A percentile compares a stretch with the other conserved stretches of the same genome.
Evolutionary conservation across 2,888 invertebrate species (phyloP).

Genomic region (Eilema sororculum): DNA sequence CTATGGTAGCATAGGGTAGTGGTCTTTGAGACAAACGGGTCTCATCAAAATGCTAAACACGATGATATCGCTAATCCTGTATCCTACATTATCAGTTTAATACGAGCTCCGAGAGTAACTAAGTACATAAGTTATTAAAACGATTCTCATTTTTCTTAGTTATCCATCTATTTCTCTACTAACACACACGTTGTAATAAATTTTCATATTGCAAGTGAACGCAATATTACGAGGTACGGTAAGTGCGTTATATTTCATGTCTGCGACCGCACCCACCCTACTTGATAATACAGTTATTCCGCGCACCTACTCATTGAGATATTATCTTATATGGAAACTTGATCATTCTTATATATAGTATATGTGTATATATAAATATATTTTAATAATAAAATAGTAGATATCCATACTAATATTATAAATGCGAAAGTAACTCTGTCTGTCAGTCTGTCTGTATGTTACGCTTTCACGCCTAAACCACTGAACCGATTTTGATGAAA

Average conservation of each 20-base stretch:
- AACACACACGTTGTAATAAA: conserved; percentile 80
- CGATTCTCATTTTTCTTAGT: conserved; percentile 70
- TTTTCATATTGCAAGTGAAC: conserved; percentile 84
- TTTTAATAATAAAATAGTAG: too few relatives aligned
- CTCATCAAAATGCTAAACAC: too few relatives aligned
- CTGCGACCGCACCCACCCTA: conserved; percentile 69
- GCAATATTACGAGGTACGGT: conserved; percentile 81
- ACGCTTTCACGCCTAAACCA: too few relatives aligned
- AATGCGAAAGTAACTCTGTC: too few relatives aligned
- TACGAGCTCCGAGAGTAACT: conserved; percentile 9
- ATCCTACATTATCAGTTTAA: neutral
- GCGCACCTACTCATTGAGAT: conserved; percentile 61
- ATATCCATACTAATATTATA: too few relatives aligned
- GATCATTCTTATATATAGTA: conserved; percentile 32
- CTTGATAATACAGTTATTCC: conserved; percentile 75
- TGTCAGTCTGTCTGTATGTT: too few relatives aligned
- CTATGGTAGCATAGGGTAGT: too few relatives aligned
- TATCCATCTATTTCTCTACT: conserved; percentile 71
- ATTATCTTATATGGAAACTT: conserved; percentile 59
- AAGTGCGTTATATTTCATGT: conserved; percentile 84
- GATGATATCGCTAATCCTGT: neutral
- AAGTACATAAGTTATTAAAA: conserved; percentile 53
- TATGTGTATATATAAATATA: too few relatives aligned
- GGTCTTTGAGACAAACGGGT: too few relatives aligned
- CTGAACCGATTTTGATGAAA: too few relatives aligned